Percentiles rank a stretch among this genome's conserved stretches.
These are phyloP conservation scores for Chrysogorgia sp. DNA, from an alignment of 92 coral and sea anemone genomes.

Conservation along the genomic window DNA sequence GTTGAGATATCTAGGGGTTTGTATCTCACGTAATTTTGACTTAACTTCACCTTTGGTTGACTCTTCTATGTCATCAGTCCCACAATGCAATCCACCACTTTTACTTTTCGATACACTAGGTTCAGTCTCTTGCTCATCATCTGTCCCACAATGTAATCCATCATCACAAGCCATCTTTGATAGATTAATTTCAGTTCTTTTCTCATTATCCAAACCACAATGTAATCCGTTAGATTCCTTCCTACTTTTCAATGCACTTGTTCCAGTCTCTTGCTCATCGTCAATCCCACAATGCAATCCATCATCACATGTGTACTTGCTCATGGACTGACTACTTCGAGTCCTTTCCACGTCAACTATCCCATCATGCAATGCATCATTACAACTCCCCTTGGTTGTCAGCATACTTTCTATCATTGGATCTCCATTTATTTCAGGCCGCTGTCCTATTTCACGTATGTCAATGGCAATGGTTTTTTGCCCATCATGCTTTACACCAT, in stretches of 20 bases:
- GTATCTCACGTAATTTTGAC: background rate
- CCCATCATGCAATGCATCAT: background rate
- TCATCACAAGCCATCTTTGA: conserved; percentile 26
- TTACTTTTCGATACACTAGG: conserved; percentile 6
- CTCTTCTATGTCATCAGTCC: background rate
- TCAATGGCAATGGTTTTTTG: background rate
- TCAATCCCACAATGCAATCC: conserved; percentile 13
- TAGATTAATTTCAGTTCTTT: background rate
- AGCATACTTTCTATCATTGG: background rate
- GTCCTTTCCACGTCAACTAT: conserved; percentile 3
- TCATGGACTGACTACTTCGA: conserved; percentile 16
- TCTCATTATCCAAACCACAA: background rate
- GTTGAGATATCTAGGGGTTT: conserved; percentile 68
- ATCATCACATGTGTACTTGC: conserved; percentile 44
- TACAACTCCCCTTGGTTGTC: background rate
- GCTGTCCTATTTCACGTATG: background rate
- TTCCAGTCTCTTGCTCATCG: conserved; percentile 27
- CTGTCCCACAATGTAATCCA: conserved; percentile 12
- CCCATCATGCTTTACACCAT: background rate
- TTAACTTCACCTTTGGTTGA: background rate
- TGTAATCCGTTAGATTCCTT: background rate
- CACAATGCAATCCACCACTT: background rate
- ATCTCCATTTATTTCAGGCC: background rate
- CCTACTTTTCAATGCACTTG: conserved; percentile 12
- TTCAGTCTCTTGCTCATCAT: conserved; percentile 32